These are phyloP conservation scores for Chionis minor DNA, from an alignment of 2,113 vertebrate genomes.

Conservation along the genomic window DNA sequence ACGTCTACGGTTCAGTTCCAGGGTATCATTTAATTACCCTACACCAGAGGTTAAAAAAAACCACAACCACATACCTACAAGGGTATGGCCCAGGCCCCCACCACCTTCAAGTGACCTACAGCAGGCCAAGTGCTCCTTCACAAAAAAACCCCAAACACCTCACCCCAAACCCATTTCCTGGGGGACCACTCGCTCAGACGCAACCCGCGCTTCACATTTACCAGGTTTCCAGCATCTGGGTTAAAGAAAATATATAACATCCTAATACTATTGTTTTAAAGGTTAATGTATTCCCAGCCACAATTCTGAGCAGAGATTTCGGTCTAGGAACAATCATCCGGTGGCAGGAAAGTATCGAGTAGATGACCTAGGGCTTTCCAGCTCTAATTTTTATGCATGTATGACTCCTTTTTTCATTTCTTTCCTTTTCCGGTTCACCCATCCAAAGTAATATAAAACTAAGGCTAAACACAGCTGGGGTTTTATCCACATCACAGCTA, in stretches of 20 bases:
- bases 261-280: slow-evolving; percentile 57
- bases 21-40: not conserved
- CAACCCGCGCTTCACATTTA: not conserved
- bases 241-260: slow-evolving; percentile 28
- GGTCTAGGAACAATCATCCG: slow-evolving; percentile 9
- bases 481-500: not conserved
- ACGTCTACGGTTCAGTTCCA: not conserved
- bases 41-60: not conserved
- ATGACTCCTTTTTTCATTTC: not conserved
- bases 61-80: fast-evolving
- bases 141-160: not conserved
- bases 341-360: not conserved
- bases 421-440: slow-evolving; percentile 47
- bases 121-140: not conserved
- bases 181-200: not conserved
- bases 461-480: not conserved
- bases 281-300: slow-evolving; percentile 64
- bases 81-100: not conserved
- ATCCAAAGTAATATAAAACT: not conserved
- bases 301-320: not conserved
- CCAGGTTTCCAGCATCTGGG: not conserved
- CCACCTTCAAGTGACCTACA: not conserved
- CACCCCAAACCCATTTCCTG: not conserved
- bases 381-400: not conserved
- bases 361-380: slow-evolving; percentile 17